phyloP scores from a whole-genome alignment of 2,797 vertebrate genomes.

The Luscinia megarhynchos region DNA sequence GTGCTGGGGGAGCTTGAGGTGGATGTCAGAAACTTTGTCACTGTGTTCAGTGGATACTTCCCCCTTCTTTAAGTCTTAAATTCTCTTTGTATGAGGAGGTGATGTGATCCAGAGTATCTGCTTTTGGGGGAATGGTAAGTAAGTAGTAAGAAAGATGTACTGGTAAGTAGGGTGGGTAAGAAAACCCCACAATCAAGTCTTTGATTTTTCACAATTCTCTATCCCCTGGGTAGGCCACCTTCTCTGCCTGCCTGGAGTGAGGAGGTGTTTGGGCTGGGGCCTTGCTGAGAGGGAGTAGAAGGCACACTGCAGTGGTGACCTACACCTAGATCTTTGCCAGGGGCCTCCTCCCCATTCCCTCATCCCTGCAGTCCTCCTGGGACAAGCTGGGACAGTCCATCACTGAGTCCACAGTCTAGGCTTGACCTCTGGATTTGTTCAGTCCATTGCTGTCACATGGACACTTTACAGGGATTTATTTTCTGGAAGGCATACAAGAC shows the following conservation, averaged over 20 bases:
- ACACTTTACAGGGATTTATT: not conserved
- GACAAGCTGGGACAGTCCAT: not conserved
- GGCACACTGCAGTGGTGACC: not conserved
- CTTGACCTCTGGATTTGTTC: not conserved
- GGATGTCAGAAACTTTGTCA: not conserved
- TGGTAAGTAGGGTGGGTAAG: not conserved
- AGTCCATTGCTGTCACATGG: fast-evolving
- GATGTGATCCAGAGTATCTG: not conserved
- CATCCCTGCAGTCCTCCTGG: not conserved
- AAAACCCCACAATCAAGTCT: fast-evolving
- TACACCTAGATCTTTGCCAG: not conserved
- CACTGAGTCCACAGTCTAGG: not conserved
- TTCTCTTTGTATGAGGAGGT: not conserved
- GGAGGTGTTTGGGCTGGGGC: not conserved
- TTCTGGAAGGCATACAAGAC: not conserved
- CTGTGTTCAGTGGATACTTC: not conserved
- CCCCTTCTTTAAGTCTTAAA: not conserved
- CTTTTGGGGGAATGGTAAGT: not conserved
- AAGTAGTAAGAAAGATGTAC: not conserved
- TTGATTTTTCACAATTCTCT: not conserved
- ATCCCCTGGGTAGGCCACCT: not conserved
- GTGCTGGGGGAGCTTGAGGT: not conserved
- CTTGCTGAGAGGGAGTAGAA: not conserved
- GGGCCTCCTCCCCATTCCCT: not conserved
- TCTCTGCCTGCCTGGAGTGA: not conserved